A percentile compares a stretch with the other conserved stretches of the same genome.
These are phyloP conservation scores for Peromyscus californicus DNA, from an alignment of 2,113 vertebrate species.

Conservation along the genomic window DNA sequence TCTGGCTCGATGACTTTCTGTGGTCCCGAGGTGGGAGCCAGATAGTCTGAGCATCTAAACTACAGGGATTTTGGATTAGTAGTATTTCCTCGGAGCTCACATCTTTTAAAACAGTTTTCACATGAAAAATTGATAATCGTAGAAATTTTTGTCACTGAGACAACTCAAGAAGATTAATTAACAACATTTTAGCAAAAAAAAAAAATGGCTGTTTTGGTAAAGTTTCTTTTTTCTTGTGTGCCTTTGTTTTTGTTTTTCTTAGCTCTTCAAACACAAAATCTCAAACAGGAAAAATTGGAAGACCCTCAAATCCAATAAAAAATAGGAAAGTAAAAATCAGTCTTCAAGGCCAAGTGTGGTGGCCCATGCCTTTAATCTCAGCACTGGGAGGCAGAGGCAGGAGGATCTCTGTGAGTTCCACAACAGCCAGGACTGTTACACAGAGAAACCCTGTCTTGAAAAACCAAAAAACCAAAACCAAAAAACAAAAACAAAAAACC, in stretches of 20 bases:
- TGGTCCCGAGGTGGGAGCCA: neutral
- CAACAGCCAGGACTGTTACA: neutral
- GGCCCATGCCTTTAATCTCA: too few relatives aligned
- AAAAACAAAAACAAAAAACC: neutral
- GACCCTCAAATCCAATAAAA: neutral
- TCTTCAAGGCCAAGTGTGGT: neutral
- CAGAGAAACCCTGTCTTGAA: neutral
- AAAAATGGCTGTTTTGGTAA: neutral
- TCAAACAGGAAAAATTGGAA: conserved; percentile 35
- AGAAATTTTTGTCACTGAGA: neutral
- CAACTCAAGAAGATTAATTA: neutral
- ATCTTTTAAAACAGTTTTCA: neutral
- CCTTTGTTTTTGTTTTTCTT: neutral
- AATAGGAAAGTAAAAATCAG: neutral
- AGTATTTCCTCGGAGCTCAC: neutral
- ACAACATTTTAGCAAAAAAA: conserved; percentile 8
- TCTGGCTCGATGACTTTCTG: neutral
- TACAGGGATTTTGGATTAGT: fast-evolving
- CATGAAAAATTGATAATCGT: neutral
- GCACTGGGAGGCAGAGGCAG: too few relatives aligned
- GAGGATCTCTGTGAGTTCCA: neutral
- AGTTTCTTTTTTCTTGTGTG: neutral
- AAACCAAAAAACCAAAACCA: neutral
- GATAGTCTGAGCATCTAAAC: neutral
- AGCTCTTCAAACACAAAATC: conserved; percentile 47